Base-by-base conservation (phyloP, 1,140 invertebrate genomes). In the Atta colombica region DNA sequence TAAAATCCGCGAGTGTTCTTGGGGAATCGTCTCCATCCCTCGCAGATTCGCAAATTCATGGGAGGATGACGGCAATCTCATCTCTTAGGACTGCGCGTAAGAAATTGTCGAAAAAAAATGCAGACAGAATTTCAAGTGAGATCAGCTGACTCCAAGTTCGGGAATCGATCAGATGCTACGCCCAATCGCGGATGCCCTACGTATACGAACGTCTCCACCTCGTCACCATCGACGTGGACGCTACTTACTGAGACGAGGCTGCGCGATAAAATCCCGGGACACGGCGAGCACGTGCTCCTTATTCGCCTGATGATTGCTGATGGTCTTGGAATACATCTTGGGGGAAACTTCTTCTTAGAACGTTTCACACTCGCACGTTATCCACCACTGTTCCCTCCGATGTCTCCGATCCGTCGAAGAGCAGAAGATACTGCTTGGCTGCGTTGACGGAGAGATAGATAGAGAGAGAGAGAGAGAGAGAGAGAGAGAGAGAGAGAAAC, bases 241-340 rank as follows among this genome's bases (percentile, higher is more conserved):
- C 85, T 95, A 98, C 98, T 98, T 97, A 99, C 99, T 99, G 88
- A 99, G 96, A 94, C 99, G 97, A 68, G 99, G 99, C 94, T 99
- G 99, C 68, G 99, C 99, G 92, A 99, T 98, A 95, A 99, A 99
- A 96, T 99, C 98, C 93, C 99, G 96, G 81, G 98, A 98, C 69
- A 99, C 98, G 80, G 99, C 99, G 93, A 99, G 96, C 94, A 98
- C 97, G 96, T 99, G 98, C 94, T 99, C 98, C 94, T 96, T 96
- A 80, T 92, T 92, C 77, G 97, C 97, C 95, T 97, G 96, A 66
- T 93, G 93, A 25, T 94, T 90, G 45, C 93, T 94, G 55, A 96
- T 94, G 61, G 89, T 95, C 66, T 94, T 95, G 21, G 92, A 85
- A 88, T 92, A 92, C 94, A 94, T 94, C 68, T 91, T 89, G 88